Conservation (phyloP, 1,140 invertebrate genomes). For the Triops longicaudatus region DNA sequence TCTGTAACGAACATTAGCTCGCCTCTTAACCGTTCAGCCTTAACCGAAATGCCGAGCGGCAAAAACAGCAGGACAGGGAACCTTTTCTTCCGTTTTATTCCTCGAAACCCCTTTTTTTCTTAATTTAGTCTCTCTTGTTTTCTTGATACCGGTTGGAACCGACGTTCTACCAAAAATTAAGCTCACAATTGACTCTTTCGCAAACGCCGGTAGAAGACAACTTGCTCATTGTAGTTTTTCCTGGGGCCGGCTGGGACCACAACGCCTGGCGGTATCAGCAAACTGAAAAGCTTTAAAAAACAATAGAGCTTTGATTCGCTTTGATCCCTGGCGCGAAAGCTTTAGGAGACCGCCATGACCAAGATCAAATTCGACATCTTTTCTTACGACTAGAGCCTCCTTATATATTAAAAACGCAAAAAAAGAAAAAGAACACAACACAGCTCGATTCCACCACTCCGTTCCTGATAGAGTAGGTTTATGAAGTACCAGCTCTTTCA, state of each 20-base stretch:
- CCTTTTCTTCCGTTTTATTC: neutral
- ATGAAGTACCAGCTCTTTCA: constrained; percentile 8
- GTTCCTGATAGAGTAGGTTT: neutral
- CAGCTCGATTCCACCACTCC: too few relatives aligned
- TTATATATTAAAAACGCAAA: neutral
- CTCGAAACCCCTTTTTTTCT: too few relatives aligned
- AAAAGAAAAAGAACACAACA: neutral
- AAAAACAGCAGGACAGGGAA: constrained; percentile 1
- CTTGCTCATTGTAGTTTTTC: neutral
- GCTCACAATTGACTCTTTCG: neutral
- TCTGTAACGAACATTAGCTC: too few relatives aligned
- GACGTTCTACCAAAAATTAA: constrained; percentile 7
- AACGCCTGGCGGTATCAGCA: constrained; percentile 5
- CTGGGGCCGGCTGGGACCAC: neutral
- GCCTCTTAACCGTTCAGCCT: neutral
- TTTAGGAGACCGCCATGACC: constrained; percentile 10
- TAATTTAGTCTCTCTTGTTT: too few relatives aligned
- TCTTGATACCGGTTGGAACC: neutral
- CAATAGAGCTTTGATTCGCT: constrained; percentile 15
- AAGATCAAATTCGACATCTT: constrained; percentile 12
- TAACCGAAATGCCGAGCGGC: neutral
- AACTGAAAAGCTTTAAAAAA: neutral
- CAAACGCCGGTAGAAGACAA: neutral
- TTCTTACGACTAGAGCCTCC: neutral
- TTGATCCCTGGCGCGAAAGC: constrained; percentile 1